These are phyloP conservation scores for Myiotriccus ornatus DNA, from an alignment of 2,797 vertebrate genomes.

Conservation along the genomic window DNA sequence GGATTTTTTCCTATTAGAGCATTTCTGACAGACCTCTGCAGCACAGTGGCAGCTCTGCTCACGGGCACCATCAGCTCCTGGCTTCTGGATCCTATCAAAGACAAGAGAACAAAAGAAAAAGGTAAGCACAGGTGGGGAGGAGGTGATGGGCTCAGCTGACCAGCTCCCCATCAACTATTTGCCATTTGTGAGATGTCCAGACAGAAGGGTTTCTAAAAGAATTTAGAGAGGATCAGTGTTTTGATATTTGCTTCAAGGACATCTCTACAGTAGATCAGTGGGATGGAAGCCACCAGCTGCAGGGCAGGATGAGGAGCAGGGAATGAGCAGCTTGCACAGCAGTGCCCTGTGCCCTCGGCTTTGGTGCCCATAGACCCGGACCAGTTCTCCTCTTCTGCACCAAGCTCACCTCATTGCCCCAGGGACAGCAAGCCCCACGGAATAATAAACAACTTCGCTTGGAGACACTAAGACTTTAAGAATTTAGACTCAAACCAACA, in stretches of 20 bases:
- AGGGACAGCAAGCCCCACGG: neutral
- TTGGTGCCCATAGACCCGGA: neutral
- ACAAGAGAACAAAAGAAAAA: neutral
- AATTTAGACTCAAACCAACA: neutral
- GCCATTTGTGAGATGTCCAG: neutral
- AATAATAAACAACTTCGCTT: neutral
- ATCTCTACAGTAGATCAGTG: fast-evolving
- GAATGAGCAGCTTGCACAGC: neutral
- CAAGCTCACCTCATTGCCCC: neutral
- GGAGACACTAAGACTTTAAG: neutral
- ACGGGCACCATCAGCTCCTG: neutral
- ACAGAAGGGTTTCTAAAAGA: neutral
- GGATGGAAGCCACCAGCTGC: neutral
- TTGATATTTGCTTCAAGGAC: neutral
- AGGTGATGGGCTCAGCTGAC: neutral
- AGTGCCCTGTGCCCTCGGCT: fast-evolving
- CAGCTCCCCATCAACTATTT: neutral
- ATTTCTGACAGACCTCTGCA: neutral
- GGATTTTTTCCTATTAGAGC: neutral
- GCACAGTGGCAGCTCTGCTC: neutral
- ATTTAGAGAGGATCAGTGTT: neutral
- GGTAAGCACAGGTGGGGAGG: neutral
- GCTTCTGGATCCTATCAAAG: neutral
- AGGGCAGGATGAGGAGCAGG: neutral
- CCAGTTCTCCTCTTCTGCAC: neutral